phyloP scores from a whole-genome alignment of 2,888 invertebrate genomes.

The Spodoptera littoralis region DNA sequence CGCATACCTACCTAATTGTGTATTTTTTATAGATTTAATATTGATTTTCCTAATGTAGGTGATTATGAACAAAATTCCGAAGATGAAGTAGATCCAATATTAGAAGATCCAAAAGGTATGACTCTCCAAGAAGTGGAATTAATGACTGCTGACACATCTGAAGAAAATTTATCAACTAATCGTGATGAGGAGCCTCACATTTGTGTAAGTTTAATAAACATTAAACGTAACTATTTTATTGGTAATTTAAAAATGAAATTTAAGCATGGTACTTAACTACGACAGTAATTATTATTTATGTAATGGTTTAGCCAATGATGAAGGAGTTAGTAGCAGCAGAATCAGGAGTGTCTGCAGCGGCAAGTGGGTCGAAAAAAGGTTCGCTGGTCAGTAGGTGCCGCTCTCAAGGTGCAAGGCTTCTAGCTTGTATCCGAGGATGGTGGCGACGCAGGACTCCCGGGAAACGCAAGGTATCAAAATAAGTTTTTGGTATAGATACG shows the following conservation, averaged over 20 bases:
- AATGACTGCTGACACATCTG: conserved; percentile 67
- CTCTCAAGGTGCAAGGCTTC: conserved; percentile 73
- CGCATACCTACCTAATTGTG: neutral
- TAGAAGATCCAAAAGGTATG: conserved; percentile 77
- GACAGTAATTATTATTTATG: too few relatives aligned
- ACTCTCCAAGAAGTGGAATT: conserved; percentile 80
- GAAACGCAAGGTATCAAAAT: conserved; percentile 70
- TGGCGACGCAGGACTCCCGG: conserved; percentile 78
- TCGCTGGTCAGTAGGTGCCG: conserved; percentile 76
- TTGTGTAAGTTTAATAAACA: conserved; percentile 36
- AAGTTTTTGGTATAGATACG: neutral
- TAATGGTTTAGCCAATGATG: conserved; percentile 44
- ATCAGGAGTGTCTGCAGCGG: conserved; percentile 65
- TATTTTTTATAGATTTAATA: neutral
- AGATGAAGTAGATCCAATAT: conserved; percentile 71
- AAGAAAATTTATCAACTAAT: conserved; percentile 52
- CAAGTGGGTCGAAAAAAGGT: conserved; percentile 70
- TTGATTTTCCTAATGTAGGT: conserved; percentile 61
- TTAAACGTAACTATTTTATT: too few relatives aligned
- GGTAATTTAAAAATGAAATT: too few relatives aligned
- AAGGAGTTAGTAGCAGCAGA: conserved; percentile 60
- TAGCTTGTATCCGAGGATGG: conserved; percentile 80
- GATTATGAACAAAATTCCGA: conserved; percentile 82
- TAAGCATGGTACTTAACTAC: too few relatives aligned
- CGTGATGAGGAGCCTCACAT: conserved; percentile 31